Evolutionary conservation across 2,797 vertebrate species (phyloP).

Genomic region (Sebastes elongatus): DNA sequence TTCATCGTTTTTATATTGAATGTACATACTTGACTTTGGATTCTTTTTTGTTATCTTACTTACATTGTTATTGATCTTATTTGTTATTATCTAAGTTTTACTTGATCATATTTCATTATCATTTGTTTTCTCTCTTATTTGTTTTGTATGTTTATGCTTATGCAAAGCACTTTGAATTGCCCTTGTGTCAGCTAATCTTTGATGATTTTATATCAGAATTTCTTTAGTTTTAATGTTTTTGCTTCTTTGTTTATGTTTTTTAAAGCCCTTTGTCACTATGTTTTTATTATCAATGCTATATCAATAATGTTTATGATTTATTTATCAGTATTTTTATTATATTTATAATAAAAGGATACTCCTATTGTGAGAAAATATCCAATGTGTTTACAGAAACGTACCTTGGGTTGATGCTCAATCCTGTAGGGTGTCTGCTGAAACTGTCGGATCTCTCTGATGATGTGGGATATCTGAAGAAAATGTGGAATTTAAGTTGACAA

Average conservation of each 20-base stretch:
- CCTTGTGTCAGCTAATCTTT: not conserved
- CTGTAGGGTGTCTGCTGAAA: conserved; percentile 97
- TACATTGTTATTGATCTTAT: too few relatives aligned
- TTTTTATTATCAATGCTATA: not conserved
- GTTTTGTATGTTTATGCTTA: too few relatives aligned
- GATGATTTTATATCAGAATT: not conserved
- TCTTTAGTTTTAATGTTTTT: not conserved
- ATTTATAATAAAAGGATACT: not conserved
- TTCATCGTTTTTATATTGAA: too few relatives aligned
- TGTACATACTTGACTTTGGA: too few relatives aligned
- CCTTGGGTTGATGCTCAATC: conserved; percentile 95
- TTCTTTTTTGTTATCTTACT: too few relatives aligned
- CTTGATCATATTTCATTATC: too few relatives aligned
- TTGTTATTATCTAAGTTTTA: too few relatives aligned
- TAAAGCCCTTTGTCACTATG: not conserved
- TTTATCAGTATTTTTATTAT: not conserved
- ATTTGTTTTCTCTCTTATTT: too few relatives aligned
- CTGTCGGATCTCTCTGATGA: conserved; percentile 96
- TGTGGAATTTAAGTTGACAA: not conserved
- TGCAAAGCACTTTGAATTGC: too few relatives aligned
- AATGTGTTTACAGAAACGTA: conserved; percentile 58
- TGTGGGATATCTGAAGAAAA: conserved; percentile 91
- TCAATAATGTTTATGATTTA: not conserved
- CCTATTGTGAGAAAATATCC: not conserved
- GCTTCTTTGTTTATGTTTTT: not conserved